These are phyloP conservation scores for Diceros bicornis DNA, from an alignment of 2,797 vertebrate species.

Conservation along the genomic window DNA sequence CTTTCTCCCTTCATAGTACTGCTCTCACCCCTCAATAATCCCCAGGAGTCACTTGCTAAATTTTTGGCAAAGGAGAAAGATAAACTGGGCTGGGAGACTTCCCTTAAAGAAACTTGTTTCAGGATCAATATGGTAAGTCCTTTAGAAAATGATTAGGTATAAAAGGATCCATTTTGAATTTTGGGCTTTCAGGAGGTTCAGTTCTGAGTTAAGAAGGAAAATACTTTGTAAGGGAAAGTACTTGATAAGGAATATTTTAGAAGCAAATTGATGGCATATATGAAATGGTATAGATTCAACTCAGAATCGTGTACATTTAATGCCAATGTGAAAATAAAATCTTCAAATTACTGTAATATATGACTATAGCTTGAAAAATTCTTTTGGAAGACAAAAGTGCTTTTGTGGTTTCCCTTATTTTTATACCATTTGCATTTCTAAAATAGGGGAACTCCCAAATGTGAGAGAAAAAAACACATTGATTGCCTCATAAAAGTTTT, in stretches of 20 bases:
- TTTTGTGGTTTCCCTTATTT: background rate
- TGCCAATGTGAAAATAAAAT: background rate
- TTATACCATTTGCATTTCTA: background rate
- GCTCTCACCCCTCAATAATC: accelerated
- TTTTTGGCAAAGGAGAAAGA: background rate
- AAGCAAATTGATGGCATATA: background rate
- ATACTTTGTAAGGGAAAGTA: background rate
- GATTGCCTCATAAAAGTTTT: background rate
- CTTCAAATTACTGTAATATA: background rate
- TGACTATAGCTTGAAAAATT: background rate
- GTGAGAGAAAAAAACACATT: background rate
- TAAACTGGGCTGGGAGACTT: background rate
- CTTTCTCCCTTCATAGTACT: background rate
- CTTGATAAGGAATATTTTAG: background rate
- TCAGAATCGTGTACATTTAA: background rate
- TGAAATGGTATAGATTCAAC: background rate
- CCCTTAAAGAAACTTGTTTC: background rate
- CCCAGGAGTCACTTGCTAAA: background rate
- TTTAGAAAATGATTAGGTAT: background rate
- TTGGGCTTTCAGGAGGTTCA: background rate
- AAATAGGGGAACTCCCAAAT: background rate
- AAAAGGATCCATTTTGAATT: background rate
- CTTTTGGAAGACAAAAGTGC: background rate
- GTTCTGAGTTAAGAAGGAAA: conserved; percentile 11
- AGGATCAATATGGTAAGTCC: background rate